Evolutionary conservation across 2,888 invertebrate genomes (phyloP), one percentile per base, ranked within the genome.

Genomic region (Lamproptera curius): DNA sequence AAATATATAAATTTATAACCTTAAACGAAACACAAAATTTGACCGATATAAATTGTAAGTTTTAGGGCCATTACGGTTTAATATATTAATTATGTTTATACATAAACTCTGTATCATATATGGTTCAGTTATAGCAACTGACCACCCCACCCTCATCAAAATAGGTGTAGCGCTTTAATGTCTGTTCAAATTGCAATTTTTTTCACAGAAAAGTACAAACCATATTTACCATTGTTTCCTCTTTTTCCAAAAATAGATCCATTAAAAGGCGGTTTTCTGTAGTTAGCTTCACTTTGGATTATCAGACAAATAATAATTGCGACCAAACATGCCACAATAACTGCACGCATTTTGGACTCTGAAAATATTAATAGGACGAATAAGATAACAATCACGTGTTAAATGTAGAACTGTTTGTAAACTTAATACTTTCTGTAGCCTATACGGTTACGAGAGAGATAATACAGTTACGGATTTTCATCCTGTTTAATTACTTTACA

Each of bases 241-340:
- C 97, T 89, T 76, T 97, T 97, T 51, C 97, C 97, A 66, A 97
- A 97, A 66, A 97, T 97, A 62, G 96, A 96, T 15, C 96, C 97
- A 69, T 97, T 97, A 80, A 97, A 95, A 2, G 96, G 96, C 1
- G 96, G 95, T 74, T 96, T 97, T 69, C 93, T 91, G 82, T 94
- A 95, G 10, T 91, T 92, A 1, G 92, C 94, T 54, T 92, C 92
- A 23, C 84, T 86, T 23, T 71, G 55, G 0, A 76, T 67, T 10
- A 88, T 61, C 17, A 88, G 57, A 51, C 82, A 72, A 50, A 90
- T 56, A 6, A 86, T 60, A 45, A 87, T 63, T 15, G 86, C 66
- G 31, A 88, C 58, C 45, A 89, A 54, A 43, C 62, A 86, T 42
- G 73, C 33, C 9, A 51, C 34, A 15, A 60, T 8, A 17, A 60